These are phyloP conservation scores for Trichogramma dendrolimi DNA, from an alignment of 2,888 invertebrate genomes.

Conservation along the genomic window DNA sequence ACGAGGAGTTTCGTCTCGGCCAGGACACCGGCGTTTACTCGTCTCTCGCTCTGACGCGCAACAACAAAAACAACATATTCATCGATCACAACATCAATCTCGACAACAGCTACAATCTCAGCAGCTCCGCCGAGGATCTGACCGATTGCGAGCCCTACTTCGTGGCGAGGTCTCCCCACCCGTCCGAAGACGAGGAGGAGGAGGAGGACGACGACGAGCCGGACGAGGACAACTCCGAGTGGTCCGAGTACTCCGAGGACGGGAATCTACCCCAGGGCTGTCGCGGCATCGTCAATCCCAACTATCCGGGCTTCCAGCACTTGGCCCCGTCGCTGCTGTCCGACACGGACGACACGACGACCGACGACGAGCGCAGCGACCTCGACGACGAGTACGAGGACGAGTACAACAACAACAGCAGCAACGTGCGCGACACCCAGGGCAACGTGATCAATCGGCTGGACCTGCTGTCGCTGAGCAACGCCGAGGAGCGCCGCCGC, in stretches of 20 bases:
- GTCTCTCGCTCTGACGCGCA: slow-evolving; percentile 41
- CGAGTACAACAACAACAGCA: slow-evolving; percentile 52
- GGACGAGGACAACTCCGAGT: slow-evolving; percentile 35
- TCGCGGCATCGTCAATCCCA: slow-evolving; percentile 76
- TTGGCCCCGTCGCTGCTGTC: slow-evolving; percentile 57
- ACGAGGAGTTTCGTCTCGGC: slow-evolving; percentile 41
- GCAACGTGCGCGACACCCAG: slow-evolving; percentile 51
- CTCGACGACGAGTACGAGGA: slow-evolving; percentile 43
- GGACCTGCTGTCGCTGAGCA: too few relatives aligned
- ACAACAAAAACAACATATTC: slow-evolving; percentile 32
- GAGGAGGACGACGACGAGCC: neutral
- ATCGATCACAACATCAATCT: slow-evolving; percentile 38
- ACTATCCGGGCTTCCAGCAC: slow-evolving; percentile 81
- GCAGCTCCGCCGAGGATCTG: slow-evolving; percentile 57
- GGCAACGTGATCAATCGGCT: slow-evolving; percentile 54
- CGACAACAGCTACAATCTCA: slow-evolving; percentile 41
- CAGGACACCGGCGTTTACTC: slow-evolving; percentile 46
- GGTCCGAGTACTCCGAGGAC: slow-evolving; percentile 49
- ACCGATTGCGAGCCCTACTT: slow-evolving; percentile 56
- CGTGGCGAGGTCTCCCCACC: neutral
- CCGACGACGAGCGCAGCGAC: slow-evolving; percentile 54
- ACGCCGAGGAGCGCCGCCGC: slow-evolving; percentile 31
- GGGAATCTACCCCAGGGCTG: slow-evolving; percentile 51
- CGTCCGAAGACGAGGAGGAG: slow-evolving; percentile 28
- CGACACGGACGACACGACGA: slow-evolving; percentile 53